Evolutionary conservation across 2,888 invertebrate species (phyloP), one percentile per base, ranked within the genome.

Genomic region (Tipula helvola): DNA sequence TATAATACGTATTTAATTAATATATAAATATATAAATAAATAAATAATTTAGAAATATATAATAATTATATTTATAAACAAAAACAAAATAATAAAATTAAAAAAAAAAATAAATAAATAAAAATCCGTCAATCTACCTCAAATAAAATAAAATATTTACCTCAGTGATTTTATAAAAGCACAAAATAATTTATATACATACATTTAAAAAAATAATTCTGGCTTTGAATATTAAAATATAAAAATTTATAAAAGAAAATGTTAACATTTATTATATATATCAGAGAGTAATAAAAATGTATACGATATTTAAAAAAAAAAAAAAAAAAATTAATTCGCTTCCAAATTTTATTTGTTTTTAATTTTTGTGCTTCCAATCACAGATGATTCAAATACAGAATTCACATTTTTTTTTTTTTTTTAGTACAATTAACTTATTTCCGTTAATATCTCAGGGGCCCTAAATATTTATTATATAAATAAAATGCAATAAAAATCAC

Each of bases 111-210:
- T 16, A 41, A 41, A 28, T 28, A 28, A 28, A 28, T 28, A 28
- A 39, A 85, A 85, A 85, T 86, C 86, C 86, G 86, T 86, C 86
- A 86, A 47, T 86, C 86, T 86, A 86, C 86, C 86, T 86, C 86
- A 86, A 86, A 86, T 44, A 44, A n/a, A 44, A 86, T 86, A 86
- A 44, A 86, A 47, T 28, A 28, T 44, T 44, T 41, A 85, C 42
- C 41, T 42, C 42, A 44, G 47, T 86, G 47, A 44, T 47, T 86
- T 28, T 44, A 44, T 44, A 42, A 39, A 28, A 42, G 85, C 28
- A 85, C 28, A 85, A 42, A 42, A 41, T 85, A 42, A n/a, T 85
- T 39, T 85, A 85, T 36, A 85, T 85, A 85, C 41, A 85, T 36
- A 83, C 28, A 83, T 36, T 39, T 5, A 85, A n/a, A n/a, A 84